Conservation (phyloP, 2,113 vertebrate genomes). For the Nestor notabilis region DNA sequence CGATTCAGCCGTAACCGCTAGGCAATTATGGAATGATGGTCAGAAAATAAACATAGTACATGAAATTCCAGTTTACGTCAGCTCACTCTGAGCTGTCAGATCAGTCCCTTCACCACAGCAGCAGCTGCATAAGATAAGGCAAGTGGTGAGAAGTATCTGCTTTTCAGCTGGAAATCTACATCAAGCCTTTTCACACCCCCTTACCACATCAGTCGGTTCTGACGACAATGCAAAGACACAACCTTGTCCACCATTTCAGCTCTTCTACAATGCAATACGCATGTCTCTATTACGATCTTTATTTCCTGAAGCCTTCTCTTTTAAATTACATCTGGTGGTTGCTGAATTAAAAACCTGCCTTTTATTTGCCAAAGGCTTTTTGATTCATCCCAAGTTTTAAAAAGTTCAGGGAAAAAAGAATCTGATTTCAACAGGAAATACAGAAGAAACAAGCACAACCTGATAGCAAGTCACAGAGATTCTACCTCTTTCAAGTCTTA, state of each 20-base stretch:
- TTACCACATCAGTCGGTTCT: not conserved
- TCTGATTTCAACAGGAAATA: not conserved
- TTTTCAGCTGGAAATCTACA: not conserved
- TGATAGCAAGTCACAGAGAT: not conserved
- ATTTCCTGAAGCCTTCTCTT: slow-evolving; percentile 51
- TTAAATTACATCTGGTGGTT: slow-evolving; percentile 46
- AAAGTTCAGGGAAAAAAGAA: not conserved
- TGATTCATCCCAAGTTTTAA: slow-evolving; percentile 50
- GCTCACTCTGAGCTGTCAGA: not conserved
- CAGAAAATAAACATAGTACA: not conserved
- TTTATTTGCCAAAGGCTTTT: slow-evolving; percentile 41
- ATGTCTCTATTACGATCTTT: not conserved
- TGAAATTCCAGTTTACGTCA: not conserved
- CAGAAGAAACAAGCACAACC: not conserved
- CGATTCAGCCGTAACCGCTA: not conserved
- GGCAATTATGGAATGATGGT: not conserved
- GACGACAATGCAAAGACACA: not conserved
- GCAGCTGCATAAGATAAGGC: not conserved
- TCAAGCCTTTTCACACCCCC: not conserved
- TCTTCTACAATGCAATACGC: not conserved
- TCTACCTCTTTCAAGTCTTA: too few species aligned
- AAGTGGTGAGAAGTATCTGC: not conserved
- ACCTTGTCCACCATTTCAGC: not conserved
- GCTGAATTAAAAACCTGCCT: slow-evolving; percentile 11
- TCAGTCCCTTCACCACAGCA: not conserved